phyloP scores from a whole-genome alignment of 2,888 invertebrate genomes.

The Osmoderma eremita region DNA sequence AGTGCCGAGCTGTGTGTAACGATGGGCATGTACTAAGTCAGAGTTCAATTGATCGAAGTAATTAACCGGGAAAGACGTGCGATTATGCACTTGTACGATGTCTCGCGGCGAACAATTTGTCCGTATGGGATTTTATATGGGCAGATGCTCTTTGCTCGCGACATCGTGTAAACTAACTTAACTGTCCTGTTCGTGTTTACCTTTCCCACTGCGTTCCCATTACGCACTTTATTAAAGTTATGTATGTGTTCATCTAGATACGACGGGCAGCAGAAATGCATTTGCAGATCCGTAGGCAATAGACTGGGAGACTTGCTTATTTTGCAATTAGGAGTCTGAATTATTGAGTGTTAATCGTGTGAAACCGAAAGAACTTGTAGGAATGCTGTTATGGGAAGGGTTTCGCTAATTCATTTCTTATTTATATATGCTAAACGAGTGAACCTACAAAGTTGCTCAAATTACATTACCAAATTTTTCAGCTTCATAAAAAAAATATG shows the following conservation, averaged over 20 bases:
- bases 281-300: conserved; percentile 1
- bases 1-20: conserved; percentile 42
- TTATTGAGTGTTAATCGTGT: conserved; percentile 22
- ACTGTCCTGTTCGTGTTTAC: conserved; percentile 47
- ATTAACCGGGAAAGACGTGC: conserved; percentile 53
- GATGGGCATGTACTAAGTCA: conserved; percentile 48
- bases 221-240: conserved; percentile 39
- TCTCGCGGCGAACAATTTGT: conserved; percentile 53
- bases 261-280: conserved; percentile 2
- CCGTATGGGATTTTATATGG: conserved; percentile 49
- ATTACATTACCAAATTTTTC: too few relatives aligned
- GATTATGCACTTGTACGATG: conserved; percentile 51
- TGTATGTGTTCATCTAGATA: conserved; percentile 1
- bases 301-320: background rate
- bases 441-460: background rate
- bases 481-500: too few relatives aligned
- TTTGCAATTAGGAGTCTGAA: conserved; percentile 20
- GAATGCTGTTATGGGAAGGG: conserved; percentile 10
- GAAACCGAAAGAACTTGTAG: background rate
- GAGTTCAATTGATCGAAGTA: conserved; percentile 54
- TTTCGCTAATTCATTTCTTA: too few relatives aligned
- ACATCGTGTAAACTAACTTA: conserved; percentile 47
- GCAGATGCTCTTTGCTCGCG: conserved; percentile 45
- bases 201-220: conserved; percentile 28
- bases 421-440: background rate